These are phyloP conservation scores for Melanotaenia trifasciata DNA, from an alignment of 2,797 vertebrate species.

Conservation along the genomic window DNA sequence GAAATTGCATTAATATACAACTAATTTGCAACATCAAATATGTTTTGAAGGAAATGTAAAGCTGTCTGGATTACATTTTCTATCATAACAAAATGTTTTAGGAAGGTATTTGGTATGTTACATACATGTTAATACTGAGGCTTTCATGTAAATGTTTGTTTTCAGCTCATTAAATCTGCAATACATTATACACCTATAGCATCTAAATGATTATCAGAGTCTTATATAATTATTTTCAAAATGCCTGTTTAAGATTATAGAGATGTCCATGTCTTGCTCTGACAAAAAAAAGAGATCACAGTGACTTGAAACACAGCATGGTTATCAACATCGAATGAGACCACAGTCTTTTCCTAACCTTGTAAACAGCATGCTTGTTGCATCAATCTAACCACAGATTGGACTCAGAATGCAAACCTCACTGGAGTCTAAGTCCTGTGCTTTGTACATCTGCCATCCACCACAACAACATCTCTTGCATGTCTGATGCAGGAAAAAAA, in stretches of 20 bases:
- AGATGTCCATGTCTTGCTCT: not conserved
- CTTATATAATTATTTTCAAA: conserved; percentile 1
- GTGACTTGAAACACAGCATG: not conserved
- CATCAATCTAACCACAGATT: conserved; percentile 24
- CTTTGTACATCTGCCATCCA: conserved; percentile 20
- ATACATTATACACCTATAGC: not conserved
- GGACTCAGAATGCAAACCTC: conserved; percentile 24
- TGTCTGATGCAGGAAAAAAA: conserved; percentile 13
- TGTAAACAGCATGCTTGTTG: conserved; percentile 7
- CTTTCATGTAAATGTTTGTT: conserved; percentile 8
- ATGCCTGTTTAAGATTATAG: not conserved
- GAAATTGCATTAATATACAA: conserved; percentile 23
- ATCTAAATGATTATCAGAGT: not conserved
- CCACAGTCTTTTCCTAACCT: conserved; percentile 2
- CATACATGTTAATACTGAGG: not conserved
- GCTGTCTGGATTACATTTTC: conserved; percentile 14
- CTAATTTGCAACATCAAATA: conserved; percentile 24
- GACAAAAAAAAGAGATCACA: not conserved
- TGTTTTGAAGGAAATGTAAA: conserved; percentile 23
- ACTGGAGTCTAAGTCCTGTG: conserved; percentile 15
- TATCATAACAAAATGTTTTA: conserved; percentile 5
- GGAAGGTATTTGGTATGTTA: not conserved
- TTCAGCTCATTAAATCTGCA: not conserved
- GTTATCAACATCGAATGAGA: conserved; percentile 10
- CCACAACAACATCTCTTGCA: conserved; percentile 5